These are phyloP conservation scores for Simalia tracyae DNA, from an alignment of 2,797 vertebrate species.

Conservation along the genomic window DNA sequence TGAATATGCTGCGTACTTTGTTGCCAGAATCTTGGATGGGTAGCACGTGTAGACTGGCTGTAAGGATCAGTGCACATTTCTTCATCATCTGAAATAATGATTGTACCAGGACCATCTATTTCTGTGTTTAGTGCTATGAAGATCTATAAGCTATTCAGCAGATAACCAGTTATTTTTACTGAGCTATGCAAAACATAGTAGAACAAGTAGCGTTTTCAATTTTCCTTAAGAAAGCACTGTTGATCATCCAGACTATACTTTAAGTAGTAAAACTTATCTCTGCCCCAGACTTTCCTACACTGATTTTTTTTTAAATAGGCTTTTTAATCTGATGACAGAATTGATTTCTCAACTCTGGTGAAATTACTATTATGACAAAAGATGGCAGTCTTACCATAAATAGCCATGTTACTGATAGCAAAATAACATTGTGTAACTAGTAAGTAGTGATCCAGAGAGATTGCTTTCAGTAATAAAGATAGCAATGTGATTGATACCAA, in stretches of 20 bases:
- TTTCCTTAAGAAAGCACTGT: conserved; percentile 6
- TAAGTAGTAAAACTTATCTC: conserved; percentile 21
- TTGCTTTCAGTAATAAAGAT: background rate
- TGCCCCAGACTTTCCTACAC: conserved; percentile 10
- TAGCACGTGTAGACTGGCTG: background rate
- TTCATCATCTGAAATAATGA: background rate
- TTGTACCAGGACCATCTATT: background rate
- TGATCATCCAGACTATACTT: background rate
- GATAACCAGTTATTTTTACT: conserved; percentile 33
- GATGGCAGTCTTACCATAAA: conserved; percentile 1
- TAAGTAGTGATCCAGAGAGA: conserved; percentile 5
- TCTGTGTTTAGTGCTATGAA: conserved; percentile 22
- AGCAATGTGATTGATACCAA: background rate
- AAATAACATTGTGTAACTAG: background rate
- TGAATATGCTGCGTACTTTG: background rate
- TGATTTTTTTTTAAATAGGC: conserved; percentile 7
- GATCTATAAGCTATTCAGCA: conserved; percentile 32
- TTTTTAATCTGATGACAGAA: conserved; percentile 16
- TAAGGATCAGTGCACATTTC: background rate
- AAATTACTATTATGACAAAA: conserved; percentile 23
- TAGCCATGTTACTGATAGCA: background rate
- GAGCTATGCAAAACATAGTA: conserved; percentile 16
- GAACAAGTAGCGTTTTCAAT: conserved; percentile 10
- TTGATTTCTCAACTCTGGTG: conserved; percentile 17
- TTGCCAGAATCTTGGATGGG: background rate